A percentile compares a stretch with the other conserved stretches of the same genome.
These are phyloP conservation scores for Tetrapedia diversipes DNA, from an alignment of 2,888 invertebrate genomes.

Conservation along the genomic window DNA sequence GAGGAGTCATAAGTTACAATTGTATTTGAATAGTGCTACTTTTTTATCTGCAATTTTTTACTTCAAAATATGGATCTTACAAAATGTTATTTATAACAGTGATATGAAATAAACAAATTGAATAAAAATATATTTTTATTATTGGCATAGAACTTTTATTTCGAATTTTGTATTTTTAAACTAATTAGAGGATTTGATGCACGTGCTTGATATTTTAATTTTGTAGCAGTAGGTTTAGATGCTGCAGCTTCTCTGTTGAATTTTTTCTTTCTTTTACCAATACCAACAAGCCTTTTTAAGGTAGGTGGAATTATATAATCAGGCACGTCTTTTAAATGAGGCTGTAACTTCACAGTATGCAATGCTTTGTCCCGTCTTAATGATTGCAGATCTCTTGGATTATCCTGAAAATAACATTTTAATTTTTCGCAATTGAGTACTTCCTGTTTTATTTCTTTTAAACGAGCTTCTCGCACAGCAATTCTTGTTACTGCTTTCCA, in stretches of 20 bases:
- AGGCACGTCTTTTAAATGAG: constrained; percentile 95
- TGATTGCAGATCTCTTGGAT: constrained; percentile 93
- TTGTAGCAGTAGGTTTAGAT: constrained; percentile 73
- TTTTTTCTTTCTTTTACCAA: constrained; percentile 79
- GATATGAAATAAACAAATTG: constrained; percentile 36
- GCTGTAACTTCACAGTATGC: constrained; percentile 92
- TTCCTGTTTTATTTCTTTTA: constrained; percentile 98
- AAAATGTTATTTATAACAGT: constrained; percentile 50
- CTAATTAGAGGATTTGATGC: constrained; percentile 78
- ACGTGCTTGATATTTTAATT: constrained; percentile 77
- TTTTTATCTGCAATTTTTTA: constrained; percentile 64
- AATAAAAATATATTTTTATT: constrained; percentile 21
- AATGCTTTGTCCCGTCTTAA: constrained; percentile 93
- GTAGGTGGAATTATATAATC: constrained; percentile 94
- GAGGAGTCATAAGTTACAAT: constrained; percentile 59
- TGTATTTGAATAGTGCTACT: constrained; percentile 48
- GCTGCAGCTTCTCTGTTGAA: constrained; percentile 75
- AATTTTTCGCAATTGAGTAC: constrained; percentile 95
- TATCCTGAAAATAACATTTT: constrained; percentile 96
- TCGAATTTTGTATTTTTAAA: constrained; percentile 73
- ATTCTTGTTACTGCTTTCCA: constrained; percentile 97
- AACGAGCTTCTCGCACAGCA: constrained; percentile 95
- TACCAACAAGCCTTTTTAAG: constrained; percentile 87
- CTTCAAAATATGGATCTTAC: constrained; percentile 44
- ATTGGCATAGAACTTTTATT: constrained; percentile 53